phyloP scores from a whole-genome alignment of 2,797 vertebrate genomes.

The Spheniscus humboldti region DNA sequence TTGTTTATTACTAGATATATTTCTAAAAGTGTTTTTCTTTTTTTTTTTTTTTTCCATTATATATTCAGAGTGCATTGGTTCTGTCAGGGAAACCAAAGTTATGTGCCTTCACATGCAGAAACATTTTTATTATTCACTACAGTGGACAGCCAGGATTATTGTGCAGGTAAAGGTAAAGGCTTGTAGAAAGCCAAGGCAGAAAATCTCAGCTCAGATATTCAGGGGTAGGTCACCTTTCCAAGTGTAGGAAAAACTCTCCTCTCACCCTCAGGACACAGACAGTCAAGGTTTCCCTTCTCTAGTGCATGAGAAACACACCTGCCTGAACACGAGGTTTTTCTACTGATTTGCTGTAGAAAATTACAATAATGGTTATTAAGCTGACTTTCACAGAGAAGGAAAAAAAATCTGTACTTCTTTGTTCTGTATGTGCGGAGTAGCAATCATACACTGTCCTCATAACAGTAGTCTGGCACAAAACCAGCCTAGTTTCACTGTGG shows the following conservation, averaged over 20 bases:
- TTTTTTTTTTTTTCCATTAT: neutral
- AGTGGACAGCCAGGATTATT: neutral
- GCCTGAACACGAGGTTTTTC: neutral
- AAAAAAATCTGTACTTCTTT: conserved; percentile 20
- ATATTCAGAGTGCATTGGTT: neutral
- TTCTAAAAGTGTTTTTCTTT: neutral
- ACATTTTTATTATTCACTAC: neutral
- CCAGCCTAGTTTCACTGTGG: neutral
- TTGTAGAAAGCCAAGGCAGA: neutral
- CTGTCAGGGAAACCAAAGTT: neutral
- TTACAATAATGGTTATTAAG: neutral
- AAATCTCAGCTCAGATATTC: neutral
- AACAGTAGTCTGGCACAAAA: conserved; percentile 8
- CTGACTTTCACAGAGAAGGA: neutral
- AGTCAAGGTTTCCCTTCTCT: neutral
- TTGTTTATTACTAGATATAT: neutral
- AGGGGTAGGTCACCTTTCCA: neutral
- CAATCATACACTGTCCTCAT: neutral
- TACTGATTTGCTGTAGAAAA: neutral
- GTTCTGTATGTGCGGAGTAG: neutral
- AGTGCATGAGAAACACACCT: neutral
- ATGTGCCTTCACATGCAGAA: neutral
- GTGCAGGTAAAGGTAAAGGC: neutral
- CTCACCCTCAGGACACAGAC: neutral
- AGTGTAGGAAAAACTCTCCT: neutral